Evolutionary conservation across 2,888 invertebrate genomes (phyloP).

Genomic region (Standfussiana lucernea): DNA sequence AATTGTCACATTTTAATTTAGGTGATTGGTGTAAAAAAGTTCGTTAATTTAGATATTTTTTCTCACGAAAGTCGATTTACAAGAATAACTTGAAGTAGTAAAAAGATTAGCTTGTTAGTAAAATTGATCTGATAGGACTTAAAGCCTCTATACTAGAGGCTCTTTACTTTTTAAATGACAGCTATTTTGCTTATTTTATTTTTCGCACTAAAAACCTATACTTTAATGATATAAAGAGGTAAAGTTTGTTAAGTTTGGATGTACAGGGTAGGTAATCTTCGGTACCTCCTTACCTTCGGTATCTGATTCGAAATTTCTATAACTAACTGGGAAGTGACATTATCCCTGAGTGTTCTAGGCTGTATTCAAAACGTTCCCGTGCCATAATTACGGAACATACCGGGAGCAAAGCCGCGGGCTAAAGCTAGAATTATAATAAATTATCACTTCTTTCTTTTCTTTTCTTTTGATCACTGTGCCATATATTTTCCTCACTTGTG

Average conservation of each 20-base stretch:
- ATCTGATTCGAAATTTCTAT: not conserved
- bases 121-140: not conserved
- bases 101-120: not conserved
- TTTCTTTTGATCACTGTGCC: too few species aligned
- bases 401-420: not conserved
- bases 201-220: not conserved
- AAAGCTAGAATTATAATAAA: slow-evolving; percentile 7
- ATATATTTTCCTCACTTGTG: not conserved
- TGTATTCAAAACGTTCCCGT: not conserved
- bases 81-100: not conserved
- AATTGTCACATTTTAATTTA: not conserved
- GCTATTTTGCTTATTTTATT: not conserved
- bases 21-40: too few species aligned
- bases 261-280: too few species aligned
- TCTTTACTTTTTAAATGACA: not conserved
- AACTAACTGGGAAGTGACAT: not conserved
- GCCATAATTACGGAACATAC: not conserved
- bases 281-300: too few species aligned
- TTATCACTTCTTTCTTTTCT: too few species aligned
- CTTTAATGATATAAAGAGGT: not conserved
- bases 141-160: not conserved
- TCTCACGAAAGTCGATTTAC: not conserved
- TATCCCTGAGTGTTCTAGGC: not conserved
- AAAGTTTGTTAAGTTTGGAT: too few species aligned
- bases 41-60: not conserved